Evolutionary conservation across 2,888 invertebrate genomes (phyloP), one percentile per base, ranked within the genome.

Genomic region (Seira sanloemensis): DNA sequence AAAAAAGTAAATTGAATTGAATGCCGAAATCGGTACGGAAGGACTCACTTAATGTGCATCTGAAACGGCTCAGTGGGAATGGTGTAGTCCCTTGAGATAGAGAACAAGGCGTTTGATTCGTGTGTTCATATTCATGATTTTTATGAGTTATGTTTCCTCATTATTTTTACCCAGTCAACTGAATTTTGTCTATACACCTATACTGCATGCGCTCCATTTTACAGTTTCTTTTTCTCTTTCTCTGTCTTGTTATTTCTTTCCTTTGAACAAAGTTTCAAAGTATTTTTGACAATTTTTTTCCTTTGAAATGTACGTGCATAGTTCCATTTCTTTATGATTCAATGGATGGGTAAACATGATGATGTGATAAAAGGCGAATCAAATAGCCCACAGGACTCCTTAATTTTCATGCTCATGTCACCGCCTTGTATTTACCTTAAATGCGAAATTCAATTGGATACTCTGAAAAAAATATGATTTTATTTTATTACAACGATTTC

Each of bases 91-190:
- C 12, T 37, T 37, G 5, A 37, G 37, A 37, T 7, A 62, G 62
- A 37, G 37, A 62, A 23, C 7, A 62, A 21, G 4, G 7, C 19
- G 2, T 23, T 58, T n/a, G 62, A 21, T n/a, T 62, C 16, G 4
- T n/a, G n/a, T n/a, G n/a, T n/a, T n/a, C n/a, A n/a, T n/a, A n/a
- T n/a, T n/a, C n/a, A n/a, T n/a, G n/a, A n/a, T n/a, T n/a, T 37
- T 37, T 37, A 37, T 37, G 37, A 37, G 7, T 37, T 9, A 12
- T 37, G 37, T 73, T 78, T 66, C 72, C 69, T 84, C 84, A 84
- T 84, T 84, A 84, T 84, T 84, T 84, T 66, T 84, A 54, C 66
- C 46, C 67, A 79, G 79, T 84, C 84, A 76, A 79, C 75, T 75
- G 24, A 75, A 19, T 62, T 62, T 12, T 62, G 5, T 37, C 37